phyloP scores from a whole-genome alignment of 1,140 invertebrate species.

The Asobara japonica region DNA sequence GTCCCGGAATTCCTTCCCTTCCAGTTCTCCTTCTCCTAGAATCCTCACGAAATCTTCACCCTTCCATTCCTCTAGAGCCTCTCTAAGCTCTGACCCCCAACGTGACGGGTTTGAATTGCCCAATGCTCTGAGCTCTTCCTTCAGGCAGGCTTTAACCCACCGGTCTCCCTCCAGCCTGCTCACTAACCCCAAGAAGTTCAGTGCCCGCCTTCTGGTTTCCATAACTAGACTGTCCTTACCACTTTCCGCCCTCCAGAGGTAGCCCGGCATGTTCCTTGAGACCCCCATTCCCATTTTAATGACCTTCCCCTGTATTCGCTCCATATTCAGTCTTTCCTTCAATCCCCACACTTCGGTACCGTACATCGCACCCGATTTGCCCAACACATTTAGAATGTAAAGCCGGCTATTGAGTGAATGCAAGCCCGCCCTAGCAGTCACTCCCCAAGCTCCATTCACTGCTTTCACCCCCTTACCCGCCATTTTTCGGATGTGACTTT shows the following conservation, averaged over 20 bases:
- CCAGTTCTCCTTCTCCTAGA: no score
- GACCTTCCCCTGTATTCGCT: neutral
- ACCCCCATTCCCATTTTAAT: no score
- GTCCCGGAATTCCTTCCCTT: no score
- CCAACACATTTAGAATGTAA: slow-evolving; percentile 13
- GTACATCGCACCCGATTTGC: slow-evolving; percentile 21
- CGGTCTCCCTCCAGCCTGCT: slow-evolving; percentile 13
- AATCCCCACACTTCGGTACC: slow-evolving; percentile 25
- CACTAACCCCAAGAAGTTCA: neutral
- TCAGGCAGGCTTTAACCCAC: slow-evolving; percentile 10
- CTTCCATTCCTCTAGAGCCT: no score
- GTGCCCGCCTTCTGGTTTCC: neutral
- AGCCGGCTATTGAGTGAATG: neutral
- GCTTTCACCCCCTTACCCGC: slow-evolving; percentile 19
- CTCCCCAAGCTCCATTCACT: slow-evolving; percentile 24
- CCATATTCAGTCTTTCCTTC: slow-evolving; percentile 1
- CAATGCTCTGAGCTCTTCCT: slow-evolving; percentile 15
- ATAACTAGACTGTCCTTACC: neutral
- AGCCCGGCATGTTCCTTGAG: neutral
- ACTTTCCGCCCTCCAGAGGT: neutral
- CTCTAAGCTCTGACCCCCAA: neutral
- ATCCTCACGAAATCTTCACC: no score
- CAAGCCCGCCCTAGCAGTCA: neutral
- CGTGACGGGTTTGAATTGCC: slow-evolving; percentile 1
- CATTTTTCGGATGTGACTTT: slow-evolving; percentile 1